These are phyloP conservation scores for Megastigmus dorsalis DNA, from an alignment of 2,888 invertebrate species.

Conservation along the genomic window DNA sequence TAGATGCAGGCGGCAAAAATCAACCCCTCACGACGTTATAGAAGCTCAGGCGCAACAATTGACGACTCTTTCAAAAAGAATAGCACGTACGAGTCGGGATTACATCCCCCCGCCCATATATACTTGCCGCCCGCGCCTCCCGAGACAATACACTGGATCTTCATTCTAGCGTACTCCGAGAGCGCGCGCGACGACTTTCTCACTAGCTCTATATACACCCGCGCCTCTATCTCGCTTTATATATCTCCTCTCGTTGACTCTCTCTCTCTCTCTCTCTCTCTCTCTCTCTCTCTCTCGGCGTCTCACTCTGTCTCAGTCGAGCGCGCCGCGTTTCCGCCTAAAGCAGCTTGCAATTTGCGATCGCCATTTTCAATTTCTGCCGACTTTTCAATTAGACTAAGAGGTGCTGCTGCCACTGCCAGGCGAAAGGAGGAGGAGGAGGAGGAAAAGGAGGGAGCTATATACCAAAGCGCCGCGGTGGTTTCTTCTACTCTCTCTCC, in stretches of 20 bases:
- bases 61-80: conserved; percentile 71
- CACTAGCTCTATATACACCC: too few species aligned
- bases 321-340: conserved; percentile 63
- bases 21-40: conserved; percentile 70
- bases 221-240: conserved; percentile 56
- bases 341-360: conserved; percentile 74
- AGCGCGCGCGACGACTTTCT: too few species aligned
- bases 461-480: too few species aligned
- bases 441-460: neutral
- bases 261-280: too few species aligned
- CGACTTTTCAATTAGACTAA: conserved; percentile 75
- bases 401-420: conserved; percentile 67
- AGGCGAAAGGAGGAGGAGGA: conserved; percentile 38
- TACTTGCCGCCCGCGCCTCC: conserved; percentile 62
- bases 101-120: too few species aligned
- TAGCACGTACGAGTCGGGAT: conserved; percentile 65
- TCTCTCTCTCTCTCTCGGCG: too few species aligned
- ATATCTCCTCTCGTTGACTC: conserved; percentile 24
- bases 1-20: conserved; percentile 61
- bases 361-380: conserved; percentile 75
- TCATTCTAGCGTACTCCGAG: conserved; percentile 71
- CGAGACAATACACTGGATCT: conserved; percentile 73
- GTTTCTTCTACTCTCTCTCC: conserved; percentile 61
- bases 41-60: conserved; percentile 68
- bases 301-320: neutral